A percentile compares a stretch with the other conserved stretches of the same genome.
These are phyloP conservation scores for Pithys albifrons DNA, from an alignment of 2,113 vertebrate species.

Conservation along the genomic window DNA sequence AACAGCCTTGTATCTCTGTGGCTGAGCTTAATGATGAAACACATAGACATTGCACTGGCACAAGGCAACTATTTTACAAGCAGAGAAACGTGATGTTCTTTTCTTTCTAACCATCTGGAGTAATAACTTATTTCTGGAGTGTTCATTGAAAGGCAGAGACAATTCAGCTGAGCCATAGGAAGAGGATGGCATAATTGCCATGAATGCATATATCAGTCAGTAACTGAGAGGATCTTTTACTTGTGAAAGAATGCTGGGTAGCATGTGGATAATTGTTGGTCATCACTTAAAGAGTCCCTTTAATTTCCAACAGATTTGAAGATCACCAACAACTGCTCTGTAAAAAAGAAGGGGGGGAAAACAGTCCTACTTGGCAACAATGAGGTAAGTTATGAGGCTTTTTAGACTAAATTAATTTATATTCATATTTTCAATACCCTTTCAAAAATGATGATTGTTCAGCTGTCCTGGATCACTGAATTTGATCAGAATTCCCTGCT, in stretches of 20 bases:
- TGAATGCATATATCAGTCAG: neutral
- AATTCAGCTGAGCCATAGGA: neutral
- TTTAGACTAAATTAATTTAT: neutral
- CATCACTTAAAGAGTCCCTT: neutral
- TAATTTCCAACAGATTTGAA: constrained; percentile 23
- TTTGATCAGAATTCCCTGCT: neutral
- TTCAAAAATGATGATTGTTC: neutral
- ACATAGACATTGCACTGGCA: neutral
- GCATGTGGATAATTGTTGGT: neutral
- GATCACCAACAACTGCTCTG: neutral
- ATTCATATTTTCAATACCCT: neutral
- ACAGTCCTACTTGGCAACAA: neutral
- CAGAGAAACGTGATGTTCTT: neutral
- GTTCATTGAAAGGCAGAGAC: neutral
- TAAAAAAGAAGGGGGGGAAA: neutral
- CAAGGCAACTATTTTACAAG: neutral
- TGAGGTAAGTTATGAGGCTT: neutral
- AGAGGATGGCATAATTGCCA: neutral
- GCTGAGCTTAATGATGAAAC: neutral
- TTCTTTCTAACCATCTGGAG: neutral
- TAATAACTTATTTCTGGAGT: neutral
- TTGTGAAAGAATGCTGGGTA: neutral
- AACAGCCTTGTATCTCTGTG: neutral
- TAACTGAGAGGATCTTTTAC: neutral
- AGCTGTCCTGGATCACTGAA: neutral